Percentiles rank a stretch among this genome's conserved stretches.
Conservation (phyloP, 2,797 vertebrate genomes). For the Fundulus diaphanus region DNA sequence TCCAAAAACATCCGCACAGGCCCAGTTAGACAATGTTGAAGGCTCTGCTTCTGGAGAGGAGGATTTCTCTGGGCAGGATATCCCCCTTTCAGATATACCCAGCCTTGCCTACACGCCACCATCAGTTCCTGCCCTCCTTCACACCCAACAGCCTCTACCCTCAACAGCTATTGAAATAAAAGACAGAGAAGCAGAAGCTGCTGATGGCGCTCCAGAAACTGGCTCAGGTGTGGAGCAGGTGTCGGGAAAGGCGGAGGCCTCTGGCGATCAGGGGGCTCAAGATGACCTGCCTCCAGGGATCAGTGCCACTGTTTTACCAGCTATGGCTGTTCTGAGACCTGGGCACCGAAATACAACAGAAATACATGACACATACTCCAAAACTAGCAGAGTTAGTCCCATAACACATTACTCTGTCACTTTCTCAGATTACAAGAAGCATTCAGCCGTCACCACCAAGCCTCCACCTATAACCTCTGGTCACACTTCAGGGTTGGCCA, state of each 20-base stretch:
- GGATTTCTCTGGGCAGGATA: conserved; percentile 67
- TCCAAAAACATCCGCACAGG: neutral
- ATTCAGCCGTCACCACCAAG: neutral
- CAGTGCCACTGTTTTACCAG: conserved; percentile 34
- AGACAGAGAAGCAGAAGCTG: neutral
- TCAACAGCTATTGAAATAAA: neutral
- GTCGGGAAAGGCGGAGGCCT: conserved; percentile 28
- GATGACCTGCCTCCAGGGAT: conserved; percentile 10
- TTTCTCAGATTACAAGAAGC: neutral
- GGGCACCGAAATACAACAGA: conserved; percentile 17
- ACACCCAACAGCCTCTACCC: conserved; percentile 13
- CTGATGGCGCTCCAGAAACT: neutral
- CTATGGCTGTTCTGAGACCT: conserved; percentile 19
- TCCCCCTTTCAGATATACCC: conserved; percentile 29
- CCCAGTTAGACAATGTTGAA: conserved; percentile 51
- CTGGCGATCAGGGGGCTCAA: conserved; percentile 18
- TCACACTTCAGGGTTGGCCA: too few relatives aligned
- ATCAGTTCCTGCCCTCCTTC: neutral
- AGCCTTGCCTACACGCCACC: neutral
- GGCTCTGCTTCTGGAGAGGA: conserved; percentile 73
- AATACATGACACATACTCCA: neutral
- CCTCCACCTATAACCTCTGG: neutral
- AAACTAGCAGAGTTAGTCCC: neutral
- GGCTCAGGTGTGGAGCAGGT: conserved; percentile 44
- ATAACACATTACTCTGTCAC: neutral